Evolutionary conservation across 2,888 invertebrate species (phyloP).

Genomic region (Holacanthella duospinosa): DNA sequence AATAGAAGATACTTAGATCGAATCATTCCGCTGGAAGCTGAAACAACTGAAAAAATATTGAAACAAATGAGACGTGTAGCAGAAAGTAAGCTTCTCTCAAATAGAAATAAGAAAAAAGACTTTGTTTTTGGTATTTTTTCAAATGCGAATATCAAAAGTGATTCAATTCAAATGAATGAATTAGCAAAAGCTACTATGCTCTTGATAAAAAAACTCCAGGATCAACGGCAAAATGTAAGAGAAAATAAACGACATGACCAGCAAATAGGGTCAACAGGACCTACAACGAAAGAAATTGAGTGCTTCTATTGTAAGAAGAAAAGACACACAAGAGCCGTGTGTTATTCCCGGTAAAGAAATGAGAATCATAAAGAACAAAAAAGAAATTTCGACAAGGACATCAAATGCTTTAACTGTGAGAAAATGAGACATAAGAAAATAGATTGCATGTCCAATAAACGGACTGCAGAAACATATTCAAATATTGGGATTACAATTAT

Average conservation of each 20-base stretch:
- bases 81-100: no score
- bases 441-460: not conserved
- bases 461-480: not conserved
- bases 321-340: not conserved
- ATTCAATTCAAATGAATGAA: no score
- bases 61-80: no score
- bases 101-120: no score
- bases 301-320: not conserved
- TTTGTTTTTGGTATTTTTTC: no score
- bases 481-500: not conserved
- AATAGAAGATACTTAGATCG: not conserved
- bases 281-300: not conserved
- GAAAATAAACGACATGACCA: not conserved
- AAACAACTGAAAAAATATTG: no score
- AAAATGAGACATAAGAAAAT: not conserved
- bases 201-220: not conserved
- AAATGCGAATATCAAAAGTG: no score
- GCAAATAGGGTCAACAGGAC: no score
- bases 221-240: not conserved
- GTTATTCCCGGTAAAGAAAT: not conserved
- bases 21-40: not conserved
- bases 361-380: not conserved
- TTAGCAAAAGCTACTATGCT: not conserved
- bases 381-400: no score
- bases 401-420: slow-evolving; percentile 6